Evolutionary conservation across 1,140 invertebrate genomes (phyloP).

Genomic region (Drosophila albomicans): DNA sequence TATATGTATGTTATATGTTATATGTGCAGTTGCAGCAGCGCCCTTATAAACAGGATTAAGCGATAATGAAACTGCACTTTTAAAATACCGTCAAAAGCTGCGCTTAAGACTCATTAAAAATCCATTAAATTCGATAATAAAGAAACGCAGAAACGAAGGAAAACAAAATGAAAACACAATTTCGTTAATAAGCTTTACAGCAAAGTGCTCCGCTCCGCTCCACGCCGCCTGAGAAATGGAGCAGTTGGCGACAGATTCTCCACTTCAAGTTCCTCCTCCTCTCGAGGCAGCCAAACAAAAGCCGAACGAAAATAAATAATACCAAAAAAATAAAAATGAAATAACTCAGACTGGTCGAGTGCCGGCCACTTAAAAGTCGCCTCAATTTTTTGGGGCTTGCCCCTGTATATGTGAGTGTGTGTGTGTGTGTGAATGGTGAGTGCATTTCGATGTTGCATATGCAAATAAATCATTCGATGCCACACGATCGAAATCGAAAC

Average conservation of each 20-base stretch:
- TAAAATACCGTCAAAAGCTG: slow-evolving; percentile 70
- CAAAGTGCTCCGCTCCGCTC: slow-evolving; percentile 11
- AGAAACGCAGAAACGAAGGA: slow-evolving; percentile 13
- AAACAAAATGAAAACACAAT: slow-evolving; percentile 50
- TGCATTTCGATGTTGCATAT: slow-evolving; percentile 82
- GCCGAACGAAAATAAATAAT: slow-evolving; percentile 35
- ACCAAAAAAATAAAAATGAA: slow-evolving; percentile 11
- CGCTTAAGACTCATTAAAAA: slow-evolving; percentile 77
- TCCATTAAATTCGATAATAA: slow-evolving; percentile 77
- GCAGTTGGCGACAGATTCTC: slow-evolving; percentile 68
- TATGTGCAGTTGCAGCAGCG: slow-evolving; percentile 11
- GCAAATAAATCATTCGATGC: slow-evolving; percentile 75
- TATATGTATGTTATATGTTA: not conserved
- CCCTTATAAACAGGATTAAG: slow-evolving; percentile 69
- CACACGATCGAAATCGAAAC: slow-evolving; percentile 20
- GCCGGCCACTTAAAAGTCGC: slow-evolving; percentile 77
- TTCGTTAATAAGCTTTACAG: slow-evolving; percentile 78
- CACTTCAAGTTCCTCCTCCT: not conserved
- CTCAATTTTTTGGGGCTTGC: slow-evolving; percentile 48
- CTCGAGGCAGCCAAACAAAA: slow-evolving; percentile 33
- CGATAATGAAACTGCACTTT: slow-evolving; percentile 72
- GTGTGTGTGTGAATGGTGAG: slow-evolving; percentile 47
- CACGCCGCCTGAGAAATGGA: slow-evolving; percentile 48
- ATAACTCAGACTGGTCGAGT: slow-evolving; percentile 44
- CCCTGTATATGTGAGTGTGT: not conserved